Evolutionary conservation across 2,888 invertebrate genomes (phyloP).

Genomic region (Dendrolimus pini): DNA sequence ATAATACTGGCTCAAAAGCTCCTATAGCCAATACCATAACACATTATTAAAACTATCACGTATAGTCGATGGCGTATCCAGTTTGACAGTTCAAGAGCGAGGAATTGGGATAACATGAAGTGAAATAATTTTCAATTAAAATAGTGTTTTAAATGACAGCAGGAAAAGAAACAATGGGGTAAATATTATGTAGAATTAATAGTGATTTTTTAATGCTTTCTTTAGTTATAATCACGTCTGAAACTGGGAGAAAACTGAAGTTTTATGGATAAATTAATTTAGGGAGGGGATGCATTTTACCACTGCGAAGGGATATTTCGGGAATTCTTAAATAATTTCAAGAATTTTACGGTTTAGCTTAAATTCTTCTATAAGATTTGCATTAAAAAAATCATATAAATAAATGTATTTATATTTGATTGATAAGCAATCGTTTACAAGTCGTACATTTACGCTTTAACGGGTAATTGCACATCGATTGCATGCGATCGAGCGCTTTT

Average conservation of each 20-base stretch:
- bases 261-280: constrained; percentile 40
- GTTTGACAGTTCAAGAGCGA: constrained; percentile 49
- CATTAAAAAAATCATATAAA: no score
- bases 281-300: constrained; percentile 74
- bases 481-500: constrained; percentile 57
- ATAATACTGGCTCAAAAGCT: no score
- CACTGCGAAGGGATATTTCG: constrained; percentile 69
- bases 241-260: neutral
- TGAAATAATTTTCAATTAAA: constrained; percentile 50
- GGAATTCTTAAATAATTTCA: constrained; percentile 22
- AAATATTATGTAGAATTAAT: constrained; percentile 43
- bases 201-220: neutral
- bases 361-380: no score
- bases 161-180: constrained; percentile 90
- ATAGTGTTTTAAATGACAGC: constrained; percentile 82
- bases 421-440: constrained; percentile 7
- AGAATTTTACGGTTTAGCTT: no score
- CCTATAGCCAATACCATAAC: no score
- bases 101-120: constrained; percentile 52
- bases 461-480: constrained; percentile 62
- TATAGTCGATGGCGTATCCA: constrained; percentile 39
- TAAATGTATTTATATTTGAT: no score
- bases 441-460: constrained; percentile 33
- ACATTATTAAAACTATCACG: no score
- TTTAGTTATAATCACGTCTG: neutral